Evolutionary conservation across 2,888 invertebrate species (phyloP), one percentile per base, ranked within the genome.

Genomic region (Pardosa pseudoannulata): DNA sequence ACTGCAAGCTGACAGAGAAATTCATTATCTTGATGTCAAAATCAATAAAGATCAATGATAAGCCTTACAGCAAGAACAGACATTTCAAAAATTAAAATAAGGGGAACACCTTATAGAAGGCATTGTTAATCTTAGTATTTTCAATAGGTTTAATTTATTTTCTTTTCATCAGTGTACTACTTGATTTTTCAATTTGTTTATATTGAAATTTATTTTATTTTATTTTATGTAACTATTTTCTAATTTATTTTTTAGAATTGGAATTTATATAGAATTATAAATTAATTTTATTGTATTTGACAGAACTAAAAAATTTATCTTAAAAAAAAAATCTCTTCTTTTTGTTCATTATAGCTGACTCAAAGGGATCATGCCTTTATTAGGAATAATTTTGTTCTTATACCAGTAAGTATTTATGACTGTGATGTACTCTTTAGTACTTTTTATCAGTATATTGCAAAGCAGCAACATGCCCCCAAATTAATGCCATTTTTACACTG

Each of bases 1-100:
- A 32, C 92, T 95, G 88, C 94, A 96, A 89, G 98, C 98, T 1
- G 95, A 97, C 90, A 95, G 95, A 90, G 95, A 96, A 90, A 95
- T 98, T 50, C 98, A 98, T 91, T 96, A 97, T 89, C 94, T 98
- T 89, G 94, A 98, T 65, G 94, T 97, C 88, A 95, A 96, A 91
- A 98, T 99, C 90, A 98, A 98, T 92, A 96, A 96, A 90, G 92
- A 92, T 39, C 97, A 97, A 91, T 94, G 95, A 75, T 97, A 97
- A 91, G 95, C 95, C 74, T 92, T 96, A 71, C 96, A 96, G 90
- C 93, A 95, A 90, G 97, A 97, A 89, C 96, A 96, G 90, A 95
- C 96, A 89, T 95, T 92, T 88, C 92, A 92, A 88, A 91, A 93
- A 23, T 92, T 98, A 67, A 93, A 96, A 78, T 98, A 98, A 90